Evolutionary conservation across 2,797 vertebrate species (phyloP).

Genomic region (Agapornis canus): DNA sequence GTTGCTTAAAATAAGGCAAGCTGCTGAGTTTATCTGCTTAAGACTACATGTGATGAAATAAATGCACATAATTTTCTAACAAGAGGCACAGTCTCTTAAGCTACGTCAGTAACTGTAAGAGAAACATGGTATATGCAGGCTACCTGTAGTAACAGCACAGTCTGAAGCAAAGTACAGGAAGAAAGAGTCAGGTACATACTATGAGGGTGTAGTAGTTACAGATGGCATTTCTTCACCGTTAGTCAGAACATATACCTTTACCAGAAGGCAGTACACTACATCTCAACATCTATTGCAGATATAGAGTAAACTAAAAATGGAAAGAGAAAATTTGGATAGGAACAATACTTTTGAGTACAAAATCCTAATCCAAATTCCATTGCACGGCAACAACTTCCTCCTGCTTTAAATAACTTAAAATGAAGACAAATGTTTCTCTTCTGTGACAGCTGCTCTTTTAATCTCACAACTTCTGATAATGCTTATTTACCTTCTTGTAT

Average conservation of each 20-base stretch:
- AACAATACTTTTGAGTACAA: neutral
- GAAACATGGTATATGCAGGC: neutral
- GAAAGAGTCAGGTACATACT: neutral
- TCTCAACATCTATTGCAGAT: neutral
- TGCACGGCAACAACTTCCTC: neutral
- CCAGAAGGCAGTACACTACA: neutral
- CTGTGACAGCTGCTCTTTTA: neutral
- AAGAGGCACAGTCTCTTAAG: neutral
- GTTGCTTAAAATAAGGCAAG: neutral
- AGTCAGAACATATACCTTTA: neutral
- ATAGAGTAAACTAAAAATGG: neutral
- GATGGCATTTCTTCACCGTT: neutral
- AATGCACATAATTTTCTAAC: neutral
- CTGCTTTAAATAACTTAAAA: neutral
- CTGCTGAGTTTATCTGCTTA: neutral
- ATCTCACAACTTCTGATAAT: neutral
- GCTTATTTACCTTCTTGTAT: conserved; percentile 85
- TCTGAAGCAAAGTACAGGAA: conserved; percentile 34
- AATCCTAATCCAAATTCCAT: neutral
- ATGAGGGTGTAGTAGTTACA: neutral
- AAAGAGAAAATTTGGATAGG: neutral
- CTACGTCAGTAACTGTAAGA: neutral
- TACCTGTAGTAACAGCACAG: neutral
- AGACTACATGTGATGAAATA: neutral
- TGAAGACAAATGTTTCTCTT: neutral